Conservation (phyloP, 2,797 vertebrate species). For the Spheniscus humboldti region DNA sequence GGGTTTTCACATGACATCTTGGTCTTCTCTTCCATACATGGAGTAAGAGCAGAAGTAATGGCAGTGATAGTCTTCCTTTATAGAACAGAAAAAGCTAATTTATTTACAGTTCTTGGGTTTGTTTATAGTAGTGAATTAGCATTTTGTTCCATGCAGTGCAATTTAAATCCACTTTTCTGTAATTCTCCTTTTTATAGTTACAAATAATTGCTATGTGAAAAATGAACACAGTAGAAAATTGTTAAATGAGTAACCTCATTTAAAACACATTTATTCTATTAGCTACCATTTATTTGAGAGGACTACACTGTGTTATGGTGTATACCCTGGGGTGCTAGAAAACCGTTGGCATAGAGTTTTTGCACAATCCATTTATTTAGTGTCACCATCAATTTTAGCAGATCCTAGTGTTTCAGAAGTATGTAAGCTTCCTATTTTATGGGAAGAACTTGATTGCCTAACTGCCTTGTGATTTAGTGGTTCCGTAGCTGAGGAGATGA, state of each 20-base stretch:
- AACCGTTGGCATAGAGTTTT: background rate
- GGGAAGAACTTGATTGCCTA: background rate
- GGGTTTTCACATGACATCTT: background rate
- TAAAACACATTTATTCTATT: slow-evolving; percentile 6
- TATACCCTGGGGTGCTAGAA: background rate
- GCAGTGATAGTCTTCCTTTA: background rate
- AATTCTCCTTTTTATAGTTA: background rate
- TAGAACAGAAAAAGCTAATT: background rate
- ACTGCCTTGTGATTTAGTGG: background rate
- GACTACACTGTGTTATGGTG: background rate
- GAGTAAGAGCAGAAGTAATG: background rate
- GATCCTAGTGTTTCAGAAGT: background rate
- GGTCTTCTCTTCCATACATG: background rate
- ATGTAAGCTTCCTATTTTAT: background rate
- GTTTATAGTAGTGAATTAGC: background rate
- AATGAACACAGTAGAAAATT: background rate
- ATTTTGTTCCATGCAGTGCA: background rate
- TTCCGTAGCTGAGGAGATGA: background rate
- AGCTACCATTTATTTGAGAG: background rate
- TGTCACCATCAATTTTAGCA: background rate
- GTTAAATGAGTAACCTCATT: background rate
- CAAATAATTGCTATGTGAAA: slow-evolving; percentile 25
- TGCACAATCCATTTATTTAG: background rate
- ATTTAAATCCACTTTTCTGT: slow-evolving; percentile 15
- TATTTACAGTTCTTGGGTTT: background rate